These are phyloP conservation scores for Enteromius radiatus DNA, from an alignment of 2,797 vertebrate genomes.

Conservation along the genomic window DNA sequence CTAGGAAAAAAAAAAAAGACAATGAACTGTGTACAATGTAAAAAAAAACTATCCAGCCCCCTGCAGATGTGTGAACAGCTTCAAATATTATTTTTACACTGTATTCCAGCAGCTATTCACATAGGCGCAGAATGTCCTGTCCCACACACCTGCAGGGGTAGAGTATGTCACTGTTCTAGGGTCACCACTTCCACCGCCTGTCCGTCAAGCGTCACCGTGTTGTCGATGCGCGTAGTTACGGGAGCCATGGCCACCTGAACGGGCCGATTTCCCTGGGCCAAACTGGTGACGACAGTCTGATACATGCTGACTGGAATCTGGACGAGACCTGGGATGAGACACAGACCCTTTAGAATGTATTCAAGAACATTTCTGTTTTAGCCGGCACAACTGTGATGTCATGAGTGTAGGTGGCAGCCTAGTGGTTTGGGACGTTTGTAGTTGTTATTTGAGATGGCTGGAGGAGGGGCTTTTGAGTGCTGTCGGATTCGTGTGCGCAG, in stretches of 20 bases:
- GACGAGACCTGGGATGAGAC: constrained; percentile 83
- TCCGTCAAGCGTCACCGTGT: constrained; percentile 92
- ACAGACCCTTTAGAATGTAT: not conserved
- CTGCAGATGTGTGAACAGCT: constrained; percentile 67
- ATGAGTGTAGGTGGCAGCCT: not conserved
- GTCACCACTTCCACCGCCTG: constrained; percentile 98
- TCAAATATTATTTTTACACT: constrained; percentile 75
- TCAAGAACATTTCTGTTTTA: not conserved
- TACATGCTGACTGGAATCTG: constrained; percentile 99
- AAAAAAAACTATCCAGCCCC: constrained; percentile 62
- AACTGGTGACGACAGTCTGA: constrained; percentile 97
- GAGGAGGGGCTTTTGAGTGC: constrained; percentile 24
- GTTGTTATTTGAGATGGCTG: constrained; percentile 42
- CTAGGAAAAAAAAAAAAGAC: constrained; percentile 62
- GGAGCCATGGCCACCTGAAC: constrained; percentile 98
- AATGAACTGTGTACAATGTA: constrained; percentile 73
- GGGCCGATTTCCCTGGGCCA: constrained; percentile 93
- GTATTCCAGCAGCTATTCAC: constrained; percentile 64
- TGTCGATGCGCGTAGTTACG: constrained; percentile 92
- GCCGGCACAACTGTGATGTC: not conserved
- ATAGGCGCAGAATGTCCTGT: constrained; percentile 60
- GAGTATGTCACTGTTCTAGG: constrained; percentile 87
- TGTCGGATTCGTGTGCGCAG: constrained; percentile 34
- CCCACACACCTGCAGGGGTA: constrained; percentile 58
- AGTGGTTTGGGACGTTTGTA: not conserved